Evolutionary conservation across 2,888 invertebrate species (phyloP), one percentile per base, ranked within the genome.

Genomic region (Drosophila nr. fundita): DNA sequence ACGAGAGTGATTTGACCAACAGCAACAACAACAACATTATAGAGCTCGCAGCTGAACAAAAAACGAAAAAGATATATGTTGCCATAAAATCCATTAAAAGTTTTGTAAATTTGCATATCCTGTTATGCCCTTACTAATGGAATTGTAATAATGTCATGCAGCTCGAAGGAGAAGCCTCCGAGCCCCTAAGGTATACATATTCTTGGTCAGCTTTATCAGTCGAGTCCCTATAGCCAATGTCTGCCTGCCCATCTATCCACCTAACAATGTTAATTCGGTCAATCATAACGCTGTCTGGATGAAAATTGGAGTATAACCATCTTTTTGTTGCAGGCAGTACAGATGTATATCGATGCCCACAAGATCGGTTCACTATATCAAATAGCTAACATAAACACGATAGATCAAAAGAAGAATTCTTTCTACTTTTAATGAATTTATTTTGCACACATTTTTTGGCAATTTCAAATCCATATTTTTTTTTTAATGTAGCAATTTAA

Each of bases 1-100:
- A 60, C 77, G 40, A 66, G 64, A 70, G 70, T 70, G 76, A 77
- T 77, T 79, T 77, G 62, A 45, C 74, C 61, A 21, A 55, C 27
- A 30, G 27, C 48, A 49, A 40, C 60, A 69, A 36, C 34, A 27
- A 58, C 32, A 48, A 57, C 38, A 38, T 18, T 32, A 10, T 18
- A 54, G 11, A 29, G 24, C 34, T n/a, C 27, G 29, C 32, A 34
- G 15, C 34, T 24, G 32, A 4, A 18, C 10, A 57, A 45, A 24
- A 5, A 45, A 3, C 10, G 11, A 10, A 27, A 18, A 27, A 6
- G 36, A 68, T 30, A 42, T 24, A 11, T 61, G n/a, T n/a, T 70
- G 68, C 34, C 53, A 53, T 53, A 70, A 69, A 69, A 70, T 60
- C 70, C 61, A 70, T 69, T 70, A 60, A 70, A 69, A 69, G 70